Evolutionary conservation across 37 sponge, comb jelly and placozoan genomes (phyloP).

Genomic region (Chondrosia reniformis): DNA sequence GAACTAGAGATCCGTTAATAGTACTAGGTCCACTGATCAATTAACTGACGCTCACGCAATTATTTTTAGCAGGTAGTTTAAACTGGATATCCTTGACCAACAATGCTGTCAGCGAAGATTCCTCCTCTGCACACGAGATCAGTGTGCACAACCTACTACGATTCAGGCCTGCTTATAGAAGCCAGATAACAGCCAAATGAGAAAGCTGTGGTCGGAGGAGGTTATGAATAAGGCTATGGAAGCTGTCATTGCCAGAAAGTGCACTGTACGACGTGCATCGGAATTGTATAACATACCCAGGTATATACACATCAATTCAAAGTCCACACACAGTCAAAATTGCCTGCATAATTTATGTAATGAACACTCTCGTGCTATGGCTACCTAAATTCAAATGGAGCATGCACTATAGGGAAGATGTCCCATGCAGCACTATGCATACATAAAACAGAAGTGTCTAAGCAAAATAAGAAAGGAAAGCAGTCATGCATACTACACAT

Average conservation of each 20-base stretch:
- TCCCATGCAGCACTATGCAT: too few relatives aligned
- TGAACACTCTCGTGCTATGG: too few relatives aligned
- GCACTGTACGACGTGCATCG: neutral
- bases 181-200: neutral
- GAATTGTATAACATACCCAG: neutral
- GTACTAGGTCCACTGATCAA: neutral
- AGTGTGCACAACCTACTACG: neutral
- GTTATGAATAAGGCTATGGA: neutral
- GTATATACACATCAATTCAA: neutral
- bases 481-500: too few relatives aligned
- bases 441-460: too few relatives aligned
- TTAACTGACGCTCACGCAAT: neutral
- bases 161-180: neutral
- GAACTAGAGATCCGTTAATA: neutral
- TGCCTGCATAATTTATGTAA: neutral
- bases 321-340: neutral
- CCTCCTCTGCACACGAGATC: neutral
- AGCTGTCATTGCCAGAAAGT: neutral
- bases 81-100: neutral
- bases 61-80: neutral
- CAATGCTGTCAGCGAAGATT: neutral
- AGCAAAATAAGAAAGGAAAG: too few relatives aligned
- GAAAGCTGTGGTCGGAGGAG: neutral
- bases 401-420: too few relatives aligned
- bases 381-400: too few relatives aligned